A percentile compares a stretch with the other conserved stretches of the same genome.
Conservation (phyloP, 2,113 vertebrate genomes). For the Ptilonorhynchus violaceus region DNA sequence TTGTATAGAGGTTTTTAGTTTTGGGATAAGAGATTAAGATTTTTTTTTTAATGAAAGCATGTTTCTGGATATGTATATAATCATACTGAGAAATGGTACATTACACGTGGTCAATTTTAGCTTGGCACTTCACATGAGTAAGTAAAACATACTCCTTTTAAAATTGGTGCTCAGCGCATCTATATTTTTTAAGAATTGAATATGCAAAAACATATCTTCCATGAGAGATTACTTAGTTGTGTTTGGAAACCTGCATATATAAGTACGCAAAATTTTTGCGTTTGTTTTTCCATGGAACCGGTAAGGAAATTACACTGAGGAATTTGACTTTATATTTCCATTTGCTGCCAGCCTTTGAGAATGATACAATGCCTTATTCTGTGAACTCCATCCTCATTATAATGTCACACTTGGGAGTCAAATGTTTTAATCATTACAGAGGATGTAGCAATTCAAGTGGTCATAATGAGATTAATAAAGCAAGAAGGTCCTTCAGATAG, state of each 20-base stretch:
- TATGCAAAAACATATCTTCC: not conserved
- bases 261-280: not conserved
- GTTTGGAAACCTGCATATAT: not conserved
- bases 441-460: constrained; percentile 38
- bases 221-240: not conserved
- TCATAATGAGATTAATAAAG: constrained; percentile 63
- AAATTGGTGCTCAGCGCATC: not conserved
- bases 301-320: not conserved
- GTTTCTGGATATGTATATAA: not conserved
- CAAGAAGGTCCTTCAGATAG: constrained; percentile 39
- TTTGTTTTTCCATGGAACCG: not conserved
- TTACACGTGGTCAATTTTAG: not conserved
- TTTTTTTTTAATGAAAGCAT: not conserved
- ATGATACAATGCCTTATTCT: not conserved
- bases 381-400: constrained; percentile 16
- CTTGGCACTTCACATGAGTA: not conserved
- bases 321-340: not conserved
- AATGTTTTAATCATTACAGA: constrained; percentile 52
- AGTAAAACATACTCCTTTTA: not conserved
- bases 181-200: not conserved
- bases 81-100: not conserved
- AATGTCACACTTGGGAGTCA: constrained; percentile 40
- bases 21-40: not conserved
- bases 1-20: not conserved
- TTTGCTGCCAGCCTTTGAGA: not conserved